These are phyloP conservation scores for Enteromius anoplus DNA, from an alignment of 2,797 vertebrate species.

Conservation along the genomic window DNA sequence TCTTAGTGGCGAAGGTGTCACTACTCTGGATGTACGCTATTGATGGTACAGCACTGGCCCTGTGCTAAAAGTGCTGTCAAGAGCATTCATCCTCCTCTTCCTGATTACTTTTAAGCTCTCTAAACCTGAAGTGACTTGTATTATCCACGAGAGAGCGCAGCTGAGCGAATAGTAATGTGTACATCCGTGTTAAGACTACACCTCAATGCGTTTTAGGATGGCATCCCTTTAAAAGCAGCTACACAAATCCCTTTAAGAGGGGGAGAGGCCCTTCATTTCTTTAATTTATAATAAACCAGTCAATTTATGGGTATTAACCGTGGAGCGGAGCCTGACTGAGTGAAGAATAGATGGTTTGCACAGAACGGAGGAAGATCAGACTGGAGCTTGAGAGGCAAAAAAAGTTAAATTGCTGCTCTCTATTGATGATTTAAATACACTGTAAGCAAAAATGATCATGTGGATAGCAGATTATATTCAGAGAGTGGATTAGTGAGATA, in stretches of 20 bases:
- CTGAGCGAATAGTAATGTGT: neutral
- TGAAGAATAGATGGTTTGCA: neutral
- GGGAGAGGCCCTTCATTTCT: neutral
- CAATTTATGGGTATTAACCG: neutral
- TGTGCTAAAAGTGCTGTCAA: slow-evolving; percentile 1
- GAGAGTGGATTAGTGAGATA: neutral
- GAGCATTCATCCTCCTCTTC: neutral
- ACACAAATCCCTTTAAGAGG: slow-evolving; percentile 47
- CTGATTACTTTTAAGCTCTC: neutral
- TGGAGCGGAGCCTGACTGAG: neutral
- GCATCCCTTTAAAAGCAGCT: slow-evolving; percentile 55
- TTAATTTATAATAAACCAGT: neutral
- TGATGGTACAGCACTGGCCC: neutral
- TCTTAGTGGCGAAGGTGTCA: slow-evolving; percentile 54
- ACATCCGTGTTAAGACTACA: slow-evolving; percentile 39
- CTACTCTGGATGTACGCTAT: neutral
- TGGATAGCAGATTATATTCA: neutral
- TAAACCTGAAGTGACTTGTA: neutral
- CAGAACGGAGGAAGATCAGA: neutral
- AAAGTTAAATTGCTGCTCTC: neutral
- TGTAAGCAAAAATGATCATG: neutral
- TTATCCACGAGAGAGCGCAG: slow-evolving; percentile 26
- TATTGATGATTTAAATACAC: neutral
- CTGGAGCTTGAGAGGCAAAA: neutral
- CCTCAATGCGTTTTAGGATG: slow-evolving; percentile 31